Evolutionary conservation across 2,797 vertebrate species (phyloP), one percentile per base, ranked within the genome.

Genomic region (Orestias chungarensis): DNA sequence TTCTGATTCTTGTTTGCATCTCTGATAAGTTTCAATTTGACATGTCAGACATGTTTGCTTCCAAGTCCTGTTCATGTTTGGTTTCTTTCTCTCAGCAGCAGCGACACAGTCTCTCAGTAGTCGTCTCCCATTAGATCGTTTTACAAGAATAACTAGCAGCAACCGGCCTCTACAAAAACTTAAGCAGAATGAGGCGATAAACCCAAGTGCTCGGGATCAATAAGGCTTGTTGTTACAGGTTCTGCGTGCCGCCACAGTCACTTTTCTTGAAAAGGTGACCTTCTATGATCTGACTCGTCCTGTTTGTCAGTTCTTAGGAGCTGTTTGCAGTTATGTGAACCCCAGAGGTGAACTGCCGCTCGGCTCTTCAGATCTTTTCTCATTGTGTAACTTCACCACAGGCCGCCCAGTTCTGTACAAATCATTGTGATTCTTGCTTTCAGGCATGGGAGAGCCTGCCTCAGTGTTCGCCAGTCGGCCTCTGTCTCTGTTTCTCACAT

Each of bases 361-460:
- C 42, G 3, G 29, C 57, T 65, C 70, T n/a, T 50, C 75, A 81
- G 78, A 80, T 83, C 81, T 86, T 75, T 66, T 38, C n/a, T 70
- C 70, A 47, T 83, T 85, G 71, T 82, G 74, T 67, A 78, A 78
- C 79, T 79, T 85, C 84, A 76, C 78, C 76, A 71, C 84, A 67
- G 75, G 68, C 47, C 15, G 73, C 68, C 74, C 61, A 55, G 75
- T 70, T 81, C 55, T 75, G 67, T 52, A 14, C 50, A 78, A 81
- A 74, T 79, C 69, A 75, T 80, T 73, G 52, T 57, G 57, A 75
- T 57, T 65, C 70, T 82, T 74, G 75, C 68, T 80, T 83, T 74
- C 35, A 78, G 70, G 74, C 73, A 71, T 72, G 64, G 35, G 68
- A 78, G 87, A 82, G 43, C 61, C 68, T 77, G 31, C 25, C 77